phyloP scores from a whole-genome alignment of 2,888 invertebrate genomes.

The Dolichopus griseipennis region DNA sequence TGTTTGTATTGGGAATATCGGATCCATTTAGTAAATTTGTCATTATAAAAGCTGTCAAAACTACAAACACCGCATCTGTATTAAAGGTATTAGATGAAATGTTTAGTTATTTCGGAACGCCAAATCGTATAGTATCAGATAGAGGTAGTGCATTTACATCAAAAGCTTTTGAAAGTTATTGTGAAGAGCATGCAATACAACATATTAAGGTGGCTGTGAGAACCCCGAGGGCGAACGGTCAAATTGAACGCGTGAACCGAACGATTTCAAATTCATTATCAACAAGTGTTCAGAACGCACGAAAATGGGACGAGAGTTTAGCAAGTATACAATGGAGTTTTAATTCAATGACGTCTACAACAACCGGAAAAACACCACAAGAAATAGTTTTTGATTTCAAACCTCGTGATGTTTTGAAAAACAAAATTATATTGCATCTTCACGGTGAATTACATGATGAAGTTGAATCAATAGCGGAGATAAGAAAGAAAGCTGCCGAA shows the following conservation, averaged over 20 bases:
- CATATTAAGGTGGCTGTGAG: slow-evolving; percentile 25
- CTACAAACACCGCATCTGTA: slow-evolving; percentile 8
- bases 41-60: slow-evolving; percentile 14
- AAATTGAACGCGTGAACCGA: slow-evolving; percentile 22
- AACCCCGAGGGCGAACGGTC: slow-evolving; percentile 24
- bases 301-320: slow-evolving; percentile 20
- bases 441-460: too few relatives aligned
- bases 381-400: too few relatives aligned
- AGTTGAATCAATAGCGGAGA: too few relatives aligned
- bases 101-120: slow-evolving; percentile 23
- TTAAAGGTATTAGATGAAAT: slow-evolving; percentile 11
- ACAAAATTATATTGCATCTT: too few relatives aligned
- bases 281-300: slow-evolving; percentile 14
- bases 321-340: too few relatives aligned
- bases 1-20: slow-evolving; percentile 14
- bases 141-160: slow-evolving; percentile 28
- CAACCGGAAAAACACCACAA: too few relatives aligned
- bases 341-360: too few relatives aligned
- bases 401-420: too few relatives aligned
- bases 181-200: slow-evolving; percentile 22
- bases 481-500: too few relatives aligned
- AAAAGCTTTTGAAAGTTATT: slow-evolving; percentile 24
- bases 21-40: slow-evolving; percentile 18
- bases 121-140: slow-evolving; percentile 25
- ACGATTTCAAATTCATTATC: slow-evolving; percentile 24